Base-by-base conservation (phyloP, 2,797 vertebrate species). In the Phyllotis vaccarum region DNA sequence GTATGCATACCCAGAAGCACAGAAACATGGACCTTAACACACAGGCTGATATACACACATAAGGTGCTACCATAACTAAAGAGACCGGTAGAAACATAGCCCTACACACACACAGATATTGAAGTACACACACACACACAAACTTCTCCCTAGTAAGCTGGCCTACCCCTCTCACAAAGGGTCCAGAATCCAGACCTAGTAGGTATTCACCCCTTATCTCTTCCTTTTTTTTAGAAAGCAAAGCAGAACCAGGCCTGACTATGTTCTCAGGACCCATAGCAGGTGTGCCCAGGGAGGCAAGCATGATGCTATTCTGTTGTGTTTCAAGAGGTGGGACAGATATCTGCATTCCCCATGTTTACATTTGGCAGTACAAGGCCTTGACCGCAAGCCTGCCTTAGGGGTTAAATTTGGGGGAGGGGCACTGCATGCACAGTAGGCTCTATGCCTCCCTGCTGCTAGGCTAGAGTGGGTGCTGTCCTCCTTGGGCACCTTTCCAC, bases 371-470 rank as follows among this genome's bases (percentile, higher is more conserved):
- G 95, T 43, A 72, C 52, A 93, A 68, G 62, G 37, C 72, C 89
- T 72, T 49, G 66, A 74, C 54, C 83, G 82, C 49, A 56, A 12
- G 80, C 58, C 43, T 58, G 70, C 85, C n/a, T 58, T 37, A 40
- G 72, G 58, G 49, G 82, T 79, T 56, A 79, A 68, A 21, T n/a
- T 72, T 43, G 62, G 96, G 64, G 75, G 81, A 72, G 80, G 91
- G 74, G 56, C 8, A 29, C n/a, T 86, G 34, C 80, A 66, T 66
- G 27, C 49, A 82, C 70, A 85, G 76, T 37, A 75, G 66, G 52
- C 68, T 74, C 19, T 13, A 0, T 76, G 81, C 70, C 72, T 70
- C 43, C 58, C 80, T 80, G 64, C 97, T 97, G 92, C 91, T 88
- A 94, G 93, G 88, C 58, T 74, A 91, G 75, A 90, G 82, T 82